Conservation (phyloP, 2,797 vertebrate genomes). For the Melanotaenia maccullochi region DNA sequence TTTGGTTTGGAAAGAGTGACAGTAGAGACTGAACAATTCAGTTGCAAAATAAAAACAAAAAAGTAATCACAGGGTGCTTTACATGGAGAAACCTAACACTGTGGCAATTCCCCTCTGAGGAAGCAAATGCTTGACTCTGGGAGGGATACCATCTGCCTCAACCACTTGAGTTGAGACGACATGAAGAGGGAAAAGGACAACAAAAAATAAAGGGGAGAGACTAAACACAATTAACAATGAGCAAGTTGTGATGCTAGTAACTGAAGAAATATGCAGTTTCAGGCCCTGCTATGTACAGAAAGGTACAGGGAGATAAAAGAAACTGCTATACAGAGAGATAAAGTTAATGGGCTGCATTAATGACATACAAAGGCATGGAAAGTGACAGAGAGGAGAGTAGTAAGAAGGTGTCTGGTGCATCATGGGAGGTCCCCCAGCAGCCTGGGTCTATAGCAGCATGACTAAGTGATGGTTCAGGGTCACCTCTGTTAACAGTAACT, state of each 20-base stretch:
- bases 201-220: neutral
- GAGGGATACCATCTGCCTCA: conserved; percentile 1
- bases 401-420: neutral
- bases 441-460: neutral
- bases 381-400: conserved; percentile 6
- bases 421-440: neutral
- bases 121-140: neutral
- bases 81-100: neutral
- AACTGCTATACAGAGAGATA: neutral
- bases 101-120: neutral
- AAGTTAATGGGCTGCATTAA: conserved; percentile 5
- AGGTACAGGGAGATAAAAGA: no score
- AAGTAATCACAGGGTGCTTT: conserved; percentile 1
- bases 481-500: conserved; percentile 3
- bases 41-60: neutral
- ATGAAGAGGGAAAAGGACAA: conserved; percentile 1
- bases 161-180: neutral
- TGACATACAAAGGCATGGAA: neutral
- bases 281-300: neutral
- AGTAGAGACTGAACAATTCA: neutral
- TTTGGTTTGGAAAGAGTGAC: conserved; percentile 16
- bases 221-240: neutral
- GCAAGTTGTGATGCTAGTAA: neutral
- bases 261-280: neutral
- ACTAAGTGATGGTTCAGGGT: conserved; percentile 5